Evolutionary conservation across 2,113 vertebrate genomes (phyloP).

Genomic region (Beaufortia kweichowensis): DNA sequence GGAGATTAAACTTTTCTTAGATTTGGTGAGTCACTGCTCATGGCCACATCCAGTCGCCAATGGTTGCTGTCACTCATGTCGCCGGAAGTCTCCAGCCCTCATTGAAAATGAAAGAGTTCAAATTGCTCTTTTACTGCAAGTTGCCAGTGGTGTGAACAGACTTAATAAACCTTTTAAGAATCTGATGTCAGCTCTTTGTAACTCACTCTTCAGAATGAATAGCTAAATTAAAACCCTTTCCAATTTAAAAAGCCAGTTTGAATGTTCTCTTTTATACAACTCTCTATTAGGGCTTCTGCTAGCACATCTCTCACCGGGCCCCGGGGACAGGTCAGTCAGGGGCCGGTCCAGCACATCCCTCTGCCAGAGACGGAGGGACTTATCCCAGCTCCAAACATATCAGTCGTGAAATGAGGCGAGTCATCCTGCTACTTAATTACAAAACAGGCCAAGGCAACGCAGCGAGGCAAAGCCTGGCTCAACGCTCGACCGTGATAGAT

Average conservation of each 20-base stretch:
- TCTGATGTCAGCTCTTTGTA: background rate
- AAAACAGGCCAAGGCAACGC: constrained; percentile 18
- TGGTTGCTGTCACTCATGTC: too few species aligned
- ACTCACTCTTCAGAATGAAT: background rate
- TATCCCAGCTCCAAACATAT: constrained; percentile 30
- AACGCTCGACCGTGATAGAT: constrained; percentile 32
- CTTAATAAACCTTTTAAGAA: background rate
- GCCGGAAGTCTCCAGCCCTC: too few species aligned
- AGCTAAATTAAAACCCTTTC: background rate
- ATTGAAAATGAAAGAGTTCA: too few species aligned
- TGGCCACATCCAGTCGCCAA: too few species aligned
- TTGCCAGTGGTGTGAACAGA: too few species aligned
- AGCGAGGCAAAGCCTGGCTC: constrained; percentile 23
- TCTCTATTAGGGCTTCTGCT: background rate
- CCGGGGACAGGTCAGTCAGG: background rate
- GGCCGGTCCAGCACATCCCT: constrained; percentile 12
- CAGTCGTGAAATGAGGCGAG: constrained; percentile 44
- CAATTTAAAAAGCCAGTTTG: constrained; percentile 35
- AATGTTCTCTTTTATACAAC: constrained; percentile 13
- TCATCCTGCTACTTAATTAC: constrained; percentile 52
- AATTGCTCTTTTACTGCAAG: too few species aligned
- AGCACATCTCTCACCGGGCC: background rate
- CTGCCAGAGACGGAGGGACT: constrained; percentile 15
- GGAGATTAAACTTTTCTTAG: too few species aligned
- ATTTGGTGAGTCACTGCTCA: too few species aligned